A percentile compares a stretch with the other conserved stretches of the same genome.
These are phyloP conservation scores for Trissoscelio sp. DNA, from an alignment of 2,888 invertebrate genomes.

Conservation along the genomic window DNA sequence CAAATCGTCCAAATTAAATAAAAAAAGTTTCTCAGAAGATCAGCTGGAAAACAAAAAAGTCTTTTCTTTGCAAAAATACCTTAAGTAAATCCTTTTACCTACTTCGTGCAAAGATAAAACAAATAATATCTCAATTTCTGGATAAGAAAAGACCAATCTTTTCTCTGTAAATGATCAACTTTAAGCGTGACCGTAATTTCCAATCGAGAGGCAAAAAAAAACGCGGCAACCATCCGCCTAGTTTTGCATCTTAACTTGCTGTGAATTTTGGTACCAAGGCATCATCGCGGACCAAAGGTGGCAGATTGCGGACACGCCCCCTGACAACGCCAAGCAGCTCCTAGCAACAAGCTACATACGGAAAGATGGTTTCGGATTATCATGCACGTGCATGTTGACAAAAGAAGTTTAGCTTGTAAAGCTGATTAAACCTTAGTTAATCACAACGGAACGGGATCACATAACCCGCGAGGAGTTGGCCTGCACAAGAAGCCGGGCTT, in stretches of 20 bases:
- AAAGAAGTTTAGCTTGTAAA: conserved; percentile 83
- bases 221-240: conserved; percentile 48
- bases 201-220: conserved; percentile 18
- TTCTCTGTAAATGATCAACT: background rate
- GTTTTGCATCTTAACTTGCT: conserved; percentile 76
- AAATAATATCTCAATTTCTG: too few relatives aligned
- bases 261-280: conserved; percentile 78
- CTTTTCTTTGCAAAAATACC: background rate
- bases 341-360: conserved; percentile 60
- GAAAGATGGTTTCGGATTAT: conserved; percentile 81
- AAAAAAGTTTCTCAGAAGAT: background rate
- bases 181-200: background rate
- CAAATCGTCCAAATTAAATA: background rate
- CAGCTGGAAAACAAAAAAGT: too few relatives aligned
- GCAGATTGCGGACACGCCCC: conserved; percentile 30
- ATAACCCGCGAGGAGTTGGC: conserved; percentile 68
- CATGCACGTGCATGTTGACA: conserved; percentile 82
- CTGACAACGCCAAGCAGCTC: conserved; percentile 41
- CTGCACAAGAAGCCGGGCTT: background rate
- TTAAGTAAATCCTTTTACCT: too few relatives aligned
- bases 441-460: conserved; percentile 79
- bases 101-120: too few relatives aligned
- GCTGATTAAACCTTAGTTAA: conserved; percentile 83
- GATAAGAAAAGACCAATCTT: too few relatives aligned
- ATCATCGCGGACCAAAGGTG: conserved; percentile 46